A percentile compares a stretch with the other conserved stretches of the same genome.
Conservation (phyloP, 2,888 invertebrate genomes). For the Exocentrus adspersus region DNA sequence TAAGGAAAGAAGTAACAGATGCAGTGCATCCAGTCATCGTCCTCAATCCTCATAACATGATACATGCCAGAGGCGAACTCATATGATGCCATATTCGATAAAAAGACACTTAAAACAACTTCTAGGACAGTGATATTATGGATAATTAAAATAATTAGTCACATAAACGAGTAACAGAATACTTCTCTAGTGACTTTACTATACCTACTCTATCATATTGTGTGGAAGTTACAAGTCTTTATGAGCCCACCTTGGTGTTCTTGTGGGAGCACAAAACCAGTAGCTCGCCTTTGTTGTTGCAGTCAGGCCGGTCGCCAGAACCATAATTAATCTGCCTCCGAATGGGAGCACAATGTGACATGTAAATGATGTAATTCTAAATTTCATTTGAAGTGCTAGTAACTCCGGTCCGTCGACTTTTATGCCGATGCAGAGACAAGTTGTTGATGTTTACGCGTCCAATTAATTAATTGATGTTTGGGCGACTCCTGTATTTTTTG, state of each 20-base stretch:
- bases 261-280: conserved; percentile 17
- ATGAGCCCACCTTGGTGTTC: neutral
- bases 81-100: neutral
- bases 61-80: neutral
- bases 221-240: too few relatives aligned
- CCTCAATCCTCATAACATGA: neutral
- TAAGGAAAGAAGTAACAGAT: conserved; percentile 7
- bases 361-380: conserved; percentile 11
- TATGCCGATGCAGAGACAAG: too few relatives aligned
- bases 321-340: conserved; percentile 1
- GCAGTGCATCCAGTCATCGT: conserved; percentile 5
- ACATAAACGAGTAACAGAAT: too few relatives aligned
- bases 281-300: conserved; percentile 1
- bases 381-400: neutral
- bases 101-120: neutral
- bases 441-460: conserved; percentile 28
- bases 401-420: conserved; percentile 29
- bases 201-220: too few relatives aligned
- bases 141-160: too few relatives aligned
- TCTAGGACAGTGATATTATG: neutral
- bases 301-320: conserved; percentile 7
- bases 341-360: conserved; percentile 4
- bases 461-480: conserved; percentile 32
- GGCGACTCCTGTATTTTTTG: conserved; percentile 25
- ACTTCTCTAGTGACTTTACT: too few relatives aligned